Percentiles rank a stretch among this genome's conserved stretches.
These are phyloP conservation scores for Drosophila neutralis DNA, from an alignment of 2,888 invertebrate genomes.

Conservation along the genomic window DNA sequence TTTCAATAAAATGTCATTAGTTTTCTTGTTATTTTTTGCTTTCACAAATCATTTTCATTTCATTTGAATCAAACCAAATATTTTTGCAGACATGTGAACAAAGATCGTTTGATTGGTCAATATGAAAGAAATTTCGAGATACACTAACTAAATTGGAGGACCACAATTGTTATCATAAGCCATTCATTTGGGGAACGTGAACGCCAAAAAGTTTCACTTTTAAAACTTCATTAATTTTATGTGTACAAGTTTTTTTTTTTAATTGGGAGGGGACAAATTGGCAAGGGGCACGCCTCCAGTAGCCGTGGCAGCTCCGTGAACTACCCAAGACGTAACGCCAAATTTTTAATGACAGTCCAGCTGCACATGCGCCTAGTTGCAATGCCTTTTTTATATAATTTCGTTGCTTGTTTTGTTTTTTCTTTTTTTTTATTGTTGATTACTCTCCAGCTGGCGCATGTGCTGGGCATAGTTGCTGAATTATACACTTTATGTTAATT, in stretches of 20 bases:
- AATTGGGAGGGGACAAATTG: background rate
- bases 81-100: background rate
- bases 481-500: constrained; percentile 72
- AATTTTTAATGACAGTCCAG: constrained; percentile 55
- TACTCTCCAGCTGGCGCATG: constrained; percentile 38
- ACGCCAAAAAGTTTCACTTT: constrained; percentile 71
- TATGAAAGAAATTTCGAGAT: constrained; percentile 13
- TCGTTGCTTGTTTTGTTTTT: constrained; percentile 14
- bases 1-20: background rate
- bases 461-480: constrained; percentile 50
- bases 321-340: constrained; percentile 44
- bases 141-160: constrained; percentile 4
- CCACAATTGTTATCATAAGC: constrained; percentile 28
- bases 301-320: constrained; percentile 38
- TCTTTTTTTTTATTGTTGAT: constrained; percentile 29
- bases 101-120: constrained; percentile 4
- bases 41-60: background rate
- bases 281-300: constrained; percentile 7
- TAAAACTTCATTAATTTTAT: constrained; percentile 70
- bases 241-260: constrained; percentile 51
- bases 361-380: constrained; percentile 43
- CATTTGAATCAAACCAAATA: too few relatives aligned
- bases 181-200: constrained; percentile 32
- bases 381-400: constrained; percentile 51
- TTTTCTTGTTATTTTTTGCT: background rate